Percentiles rank a stretch among this genome's conserved stretches.
Evolutionary conservation across 1,140 invertebrate species (phyloP).

Genomic region (Cotesia chilonis): DNA sequence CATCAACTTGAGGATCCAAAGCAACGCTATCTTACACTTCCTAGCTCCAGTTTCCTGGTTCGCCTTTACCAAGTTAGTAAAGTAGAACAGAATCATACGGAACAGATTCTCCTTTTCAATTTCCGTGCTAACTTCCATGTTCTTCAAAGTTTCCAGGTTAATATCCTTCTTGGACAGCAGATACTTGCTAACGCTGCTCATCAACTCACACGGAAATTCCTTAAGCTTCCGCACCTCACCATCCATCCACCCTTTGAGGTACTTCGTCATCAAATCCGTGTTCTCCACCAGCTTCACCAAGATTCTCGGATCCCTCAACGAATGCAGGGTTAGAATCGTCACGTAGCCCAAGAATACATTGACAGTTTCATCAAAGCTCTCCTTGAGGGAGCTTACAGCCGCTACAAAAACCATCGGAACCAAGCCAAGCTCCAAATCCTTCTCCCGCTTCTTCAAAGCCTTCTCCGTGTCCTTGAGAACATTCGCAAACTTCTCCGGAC

Average conservation of each 20-base stretch:
- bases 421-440: conserved; percentile 39
- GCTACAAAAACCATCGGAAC: conserved; percentile 49
- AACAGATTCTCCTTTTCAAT: conserved; percentile 45
- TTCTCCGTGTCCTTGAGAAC: conserved; percentile 44
- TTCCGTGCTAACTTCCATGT: not conserved
- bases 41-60: not conserved
- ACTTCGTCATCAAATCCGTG: conserved; percentile 45
- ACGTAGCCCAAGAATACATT: conserved; percentile 48
- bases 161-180: conserved; percentile 39
- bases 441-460: conserved; percentile 38
- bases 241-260: conserved; percentile 49
- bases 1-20: too few species aligned
- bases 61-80: conserved; percentile 48
- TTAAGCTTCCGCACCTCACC: conserved; percentile 34
- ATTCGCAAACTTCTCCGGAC: conserved; percentile 51
- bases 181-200: conserved; percentile 41
- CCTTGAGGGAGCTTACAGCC: conserved; percentile 49
- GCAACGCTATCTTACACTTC: too few species aligned
- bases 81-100: conserved; percentile 54
- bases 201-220: conserved; percentile 31
- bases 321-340: conserved; percentile 52
- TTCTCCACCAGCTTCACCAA: conserved; percentile 46
- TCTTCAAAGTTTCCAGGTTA: not conserved
- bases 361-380: conserved; percentile 41
- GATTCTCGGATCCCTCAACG: conserved; percentile 49